Conservation (phyloP, 2,113 vertebrate genomes). For the Archocentrus centrarchus region DNA sequence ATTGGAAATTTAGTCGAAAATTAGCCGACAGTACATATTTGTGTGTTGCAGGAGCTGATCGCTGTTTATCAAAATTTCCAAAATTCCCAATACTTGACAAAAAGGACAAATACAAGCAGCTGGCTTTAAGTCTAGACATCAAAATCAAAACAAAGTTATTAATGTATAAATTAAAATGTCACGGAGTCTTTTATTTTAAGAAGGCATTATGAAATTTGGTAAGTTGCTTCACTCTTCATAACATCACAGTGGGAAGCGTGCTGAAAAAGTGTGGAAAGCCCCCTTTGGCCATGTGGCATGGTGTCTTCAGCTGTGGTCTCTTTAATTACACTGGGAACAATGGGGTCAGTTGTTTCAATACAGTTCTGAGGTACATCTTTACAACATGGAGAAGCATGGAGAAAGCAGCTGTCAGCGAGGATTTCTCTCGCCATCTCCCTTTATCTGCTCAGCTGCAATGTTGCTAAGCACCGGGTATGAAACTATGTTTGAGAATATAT, state of each 20-base stretch:
- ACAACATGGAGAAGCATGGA: conserved; percentile 78
- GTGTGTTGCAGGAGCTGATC: not conserved
- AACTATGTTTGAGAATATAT: conserved; percentile 79
- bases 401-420: conserved; percentile 84
- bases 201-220: not conserved
- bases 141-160: not conserved
- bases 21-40: not conserved
- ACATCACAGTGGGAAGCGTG: not conserved
- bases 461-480: conserved; percentile 81
- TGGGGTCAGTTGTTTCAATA: conserved; percentile 84
- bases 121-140: not conserved
- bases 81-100: not conserved
- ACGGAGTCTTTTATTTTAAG: not conserved
- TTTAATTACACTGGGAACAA: conserved; percentile 87
- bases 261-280: conserved; percentile 45
- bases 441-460: conserved; percentile 72
- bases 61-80: not conserved
- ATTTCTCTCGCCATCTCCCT: conserved; percentile 75
- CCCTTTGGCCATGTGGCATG: conserved; percentile 60
- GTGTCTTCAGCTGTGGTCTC: conserved; percentile 81
- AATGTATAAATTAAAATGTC: not conserved
- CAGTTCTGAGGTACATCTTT: conserved; percentile 79
- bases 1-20: conserved; percentile 2
- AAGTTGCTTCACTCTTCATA: not conserved
- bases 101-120: not conserved